These are phyloP conservation scores for Ammodytes dubius DNA, from an alignment of 2,113 vertebrate genomes.

Conservation along the genomic window DNA sequence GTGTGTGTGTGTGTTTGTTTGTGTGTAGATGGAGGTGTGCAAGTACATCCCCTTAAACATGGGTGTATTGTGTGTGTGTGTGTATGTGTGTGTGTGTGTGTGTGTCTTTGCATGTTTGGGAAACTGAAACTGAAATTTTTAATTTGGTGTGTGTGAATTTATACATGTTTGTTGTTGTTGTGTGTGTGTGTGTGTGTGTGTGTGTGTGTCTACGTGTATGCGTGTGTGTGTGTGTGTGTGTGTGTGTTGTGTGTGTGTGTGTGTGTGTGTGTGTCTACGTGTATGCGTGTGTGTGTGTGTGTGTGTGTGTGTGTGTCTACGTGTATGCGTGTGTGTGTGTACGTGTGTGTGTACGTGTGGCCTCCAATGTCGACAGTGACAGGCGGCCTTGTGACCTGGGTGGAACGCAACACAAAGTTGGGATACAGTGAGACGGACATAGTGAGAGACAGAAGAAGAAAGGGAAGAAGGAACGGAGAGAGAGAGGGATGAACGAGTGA, in stretches of 20 bases:
- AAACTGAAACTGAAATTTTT: no score
- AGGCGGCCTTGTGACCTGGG: slow-evolving; percentile 25
- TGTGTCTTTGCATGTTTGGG: not conserved
- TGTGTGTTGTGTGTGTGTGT: not conserved
- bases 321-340: not conserved
- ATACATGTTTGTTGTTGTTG: not conserved
- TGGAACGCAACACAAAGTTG: slow-evolving; percentile 33
- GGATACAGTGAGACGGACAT: not conserved
- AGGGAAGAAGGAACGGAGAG: not conserved
- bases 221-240: not conserved
- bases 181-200: not conserved
- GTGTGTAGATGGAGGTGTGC: not conserved
- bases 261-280: no score
- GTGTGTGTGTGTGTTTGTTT: not conserved
- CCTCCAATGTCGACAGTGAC: not conserved
- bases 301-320: not conserved
- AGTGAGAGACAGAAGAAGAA: slow-evolving; percentile 38
- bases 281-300: not conserved
- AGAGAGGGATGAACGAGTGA: slow-evolving; percentile 11
- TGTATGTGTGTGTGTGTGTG: not conserved
- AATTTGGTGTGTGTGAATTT: not conserved
- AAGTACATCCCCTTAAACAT: no score
- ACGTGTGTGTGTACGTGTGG: not conserved
- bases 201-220: not conserved
- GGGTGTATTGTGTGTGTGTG: not conserved